phyloP scores from a whole-genome alignment of 2,888 invertebrate species.

The Stenchaetothrips biformis region DNA sequence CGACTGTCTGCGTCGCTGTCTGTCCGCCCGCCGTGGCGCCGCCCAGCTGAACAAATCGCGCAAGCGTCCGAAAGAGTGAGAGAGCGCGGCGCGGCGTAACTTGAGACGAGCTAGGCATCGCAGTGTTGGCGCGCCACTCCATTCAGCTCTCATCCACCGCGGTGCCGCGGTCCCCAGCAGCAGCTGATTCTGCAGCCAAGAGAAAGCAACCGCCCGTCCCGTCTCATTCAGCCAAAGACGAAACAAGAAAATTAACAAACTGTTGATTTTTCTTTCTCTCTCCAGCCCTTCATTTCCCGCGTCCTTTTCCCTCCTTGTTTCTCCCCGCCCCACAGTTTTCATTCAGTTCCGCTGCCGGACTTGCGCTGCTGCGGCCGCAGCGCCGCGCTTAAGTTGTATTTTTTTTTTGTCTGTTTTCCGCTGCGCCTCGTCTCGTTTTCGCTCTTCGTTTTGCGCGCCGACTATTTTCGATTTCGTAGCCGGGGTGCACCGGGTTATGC shows the following conservation, averaged over 20 bases:
- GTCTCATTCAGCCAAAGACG: not conserved
- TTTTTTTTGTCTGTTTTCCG: too few species aligned
- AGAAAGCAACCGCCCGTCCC: too few species aligned
- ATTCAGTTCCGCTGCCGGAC: too few species aligned
- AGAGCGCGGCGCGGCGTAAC: too few species aligned
- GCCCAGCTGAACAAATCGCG: slow-evolving; percentile 6
- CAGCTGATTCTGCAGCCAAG: too few species aligned
- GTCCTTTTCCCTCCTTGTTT: not conserved
- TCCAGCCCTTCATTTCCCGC: not conserved
- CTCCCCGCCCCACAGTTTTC: not conserved
- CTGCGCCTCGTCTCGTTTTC: too few species aligned
- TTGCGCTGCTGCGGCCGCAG: not conserved
- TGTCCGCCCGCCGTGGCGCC: not conserved
- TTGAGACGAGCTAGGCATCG: too few species aligned
- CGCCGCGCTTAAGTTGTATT: not conserved
- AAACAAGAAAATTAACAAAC: slow-evolving; percentile 22
- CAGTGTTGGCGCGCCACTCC: too few species aligned
- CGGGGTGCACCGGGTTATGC: too few species aligned
- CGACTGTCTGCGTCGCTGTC: not conserved
- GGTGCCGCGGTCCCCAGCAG: not conserved
- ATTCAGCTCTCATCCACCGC: not conserved
- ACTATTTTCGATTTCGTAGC: too few species aligned
- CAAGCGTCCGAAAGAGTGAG: too few species aligned
- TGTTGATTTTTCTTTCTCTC: not conserved
- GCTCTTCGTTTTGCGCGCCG: too few species aligned